A percentile compares a stretch with the other conserved stretches of the same genome.
Evolutionary conservation across 2,888 invertebrate genomes (phyloP).

Genomic region (Opisthograptis luteolata): DNA sequence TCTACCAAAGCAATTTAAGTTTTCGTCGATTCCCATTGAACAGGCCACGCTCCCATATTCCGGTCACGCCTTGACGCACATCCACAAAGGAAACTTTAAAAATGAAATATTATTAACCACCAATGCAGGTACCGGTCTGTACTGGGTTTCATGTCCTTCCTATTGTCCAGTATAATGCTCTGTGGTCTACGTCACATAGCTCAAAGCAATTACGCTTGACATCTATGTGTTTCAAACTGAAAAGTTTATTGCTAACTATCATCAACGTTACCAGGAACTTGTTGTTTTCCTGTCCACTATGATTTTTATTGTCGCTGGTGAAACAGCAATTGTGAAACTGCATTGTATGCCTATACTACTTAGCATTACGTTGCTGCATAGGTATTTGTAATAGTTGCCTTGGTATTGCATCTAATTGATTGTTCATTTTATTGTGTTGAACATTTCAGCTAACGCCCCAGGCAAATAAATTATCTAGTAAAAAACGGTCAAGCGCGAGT

Average conservation of each 20-base stretch:
- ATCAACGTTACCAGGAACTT: conserved; percentile 18
- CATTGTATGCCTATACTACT: not conserved
- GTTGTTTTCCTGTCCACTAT: conserved; percentile 21
- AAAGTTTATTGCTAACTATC: conserved; percentile 23
- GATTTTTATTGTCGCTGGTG: conserved; percentile 17
- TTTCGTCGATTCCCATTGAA: conserved; percentile 23
- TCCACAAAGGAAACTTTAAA: conserved; percentile 32
- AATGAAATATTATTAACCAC: conserved; percentile 25
- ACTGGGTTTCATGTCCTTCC: conserved; percentile 5
- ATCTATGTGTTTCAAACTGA: conserved; percentile 30
- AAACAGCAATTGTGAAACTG: conserved; percentile 14
- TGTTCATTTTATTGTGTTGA: not conserved
- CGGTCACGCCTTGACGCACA: conserved; percentile 29
- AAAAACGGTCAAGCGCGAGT: too few relatives aligned
- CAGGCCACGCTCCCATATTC: conserved; percentile 33
- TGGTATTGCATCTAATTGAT: conserved; percentile 1
- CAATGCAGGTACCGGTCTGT: not conserved
- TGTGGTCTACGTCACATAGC: too few relatives aligned
- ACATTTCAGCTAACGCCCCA: not conserved
- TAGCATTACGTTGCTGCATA: not conserved
- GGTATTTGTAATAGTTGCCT: conserved; percentile 4
- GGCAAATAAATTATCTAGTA: too few relatives aligned
- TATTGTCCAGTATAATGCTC: too few relatives aligned
- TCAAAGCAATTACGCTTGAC: conserved; percentile 36
- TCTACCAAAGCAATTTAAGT: conserved; percentile 12